phyloP scores from a whole-genome alignment of 2,113 vertebrate genomes.

The Jaculus jaculus region DNA sequence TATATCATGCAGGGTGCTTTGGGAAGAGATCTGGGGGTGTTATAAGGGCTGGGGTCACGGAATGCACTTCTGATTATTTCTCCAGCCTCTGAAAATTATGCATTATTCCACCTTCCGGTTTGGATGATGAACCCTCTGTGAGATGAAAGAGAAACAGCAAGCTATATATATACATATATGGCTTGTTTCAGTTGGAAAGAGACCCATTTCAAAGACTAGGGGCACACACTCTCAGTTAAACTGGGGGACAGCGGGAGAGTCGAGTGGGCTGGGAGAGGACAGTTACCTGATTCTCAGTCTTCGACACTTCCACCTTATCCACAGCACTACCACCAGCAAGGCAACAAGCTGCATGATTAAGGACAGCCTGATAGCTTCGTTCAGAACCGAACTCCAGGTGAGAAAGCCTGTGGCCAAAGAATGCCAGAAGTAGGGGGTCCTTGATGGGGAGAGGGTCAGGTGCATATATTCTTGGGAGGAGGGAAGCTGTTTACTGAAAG shows the following conservation, averaged over 20 bases:
- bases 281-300: constrained; percentile 75
- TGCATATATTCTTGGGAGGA: not conserved
- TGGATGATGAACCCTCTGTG: not conserved
- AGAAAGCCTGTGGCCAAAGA: constrained; percentile 66
- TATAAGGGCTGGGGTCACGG: not conserved
- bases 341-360: constrained; percentile 57
- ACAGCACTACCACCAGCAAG: constrained; percentile 67
- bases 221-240: not conserved
- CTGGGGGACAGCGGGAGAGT: not conserved
- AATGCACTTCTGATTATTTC: constrained; percentile 20
- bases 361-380: constrained; percentile 66
- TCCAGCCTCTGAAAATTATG: constrained; percentile 21
- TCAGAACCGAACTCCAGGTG: constrained; percentile 64
- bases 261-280: not conserved
- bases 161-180: too few species aligned
- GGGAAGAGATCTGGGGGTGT: not conserved
- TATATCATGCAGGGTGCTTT: not conserved
- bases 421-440: constrained; percentile 54
- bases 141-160: constrained; percentile 30
- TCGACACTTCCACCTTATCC: constrained; percentile 68
- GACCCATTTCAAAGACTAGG: not conserved
- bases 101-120: not conserved
- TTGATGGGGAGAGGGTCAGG: not conserved
- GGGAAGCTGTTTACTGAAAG: not conserved
- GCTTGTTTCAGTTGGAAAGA: not conserved